phyloP scores from a whole-genome alignment of 2,888 invertebrate species.

The Hydriomena furcata region DNA sequence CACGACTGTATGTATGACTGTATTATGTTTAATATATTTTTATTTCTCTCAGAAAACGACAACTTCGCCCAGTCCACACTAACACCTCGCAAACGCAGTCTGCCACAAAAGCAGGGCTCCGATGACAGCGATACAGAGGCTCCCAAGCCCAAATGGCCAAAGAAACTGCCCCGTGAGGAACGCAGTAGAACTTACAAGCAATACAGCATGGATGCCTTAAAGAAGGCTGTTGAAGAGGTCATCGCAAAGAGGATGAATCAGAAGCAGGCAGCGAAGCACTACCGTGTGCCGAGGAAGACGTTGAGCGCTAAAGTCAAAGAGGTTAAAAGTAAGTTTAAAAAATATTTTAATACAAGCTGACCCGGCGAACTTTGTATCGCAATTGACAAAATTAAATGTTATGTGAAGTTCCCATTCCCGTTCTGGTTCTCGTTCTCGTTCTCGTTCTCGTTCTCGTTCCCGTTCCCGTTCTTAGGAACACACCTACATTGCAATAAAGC shows the following conservation, averaged over 20 bases:
- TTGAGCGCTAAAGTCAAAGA: constrained; percentile 36
- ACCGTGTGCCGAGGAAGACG: constrained; percentile 55
- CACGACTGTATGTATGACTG: too few species aligned
- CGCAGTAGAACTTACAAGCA: constrained; percentile 47
- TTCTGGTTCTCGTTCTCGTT: too few species aligned
- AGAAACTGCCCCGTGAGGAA: constrained; percentile 36
- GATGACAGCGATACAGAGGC: not conserved
- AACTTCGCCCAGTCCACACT: not conserved
- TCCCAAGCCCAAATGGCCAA: constrained; percentile 38
- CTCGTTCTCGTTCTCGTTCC: too few species aligned
- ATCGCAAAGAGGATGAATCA: constrained; percentile 32
- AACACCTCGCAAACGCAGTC: not conserved
- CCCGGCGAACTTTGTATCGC: too few species aligned
- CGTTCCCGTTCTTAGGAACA: too few species aligned
- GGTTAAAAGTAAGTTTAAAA: constrained; percentile 6
- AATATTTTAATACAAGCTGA: too few species aligned
- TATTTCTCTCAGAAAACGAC: constrained; percentile 6
- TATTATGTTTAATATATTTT: too few species aligned
- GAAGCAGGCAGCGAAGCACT: constrained; percentile 41
- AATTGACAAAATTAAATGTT: too few species aligned
- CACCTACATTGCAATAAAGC: too few species aligned
- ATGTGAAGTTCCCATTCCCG: too few species aligned
- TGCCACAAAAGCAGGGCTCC: not conserved
- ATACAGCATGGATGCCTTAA: constrained; percentile 46
- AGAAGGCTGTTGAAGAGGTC: constrained; percentile 43